Evolutionary conservation across 1,140 invertebrate genomes (phyloP), one percentile per base, ranked within the genome.

Genomic region (Achroia grisella): DNA sequence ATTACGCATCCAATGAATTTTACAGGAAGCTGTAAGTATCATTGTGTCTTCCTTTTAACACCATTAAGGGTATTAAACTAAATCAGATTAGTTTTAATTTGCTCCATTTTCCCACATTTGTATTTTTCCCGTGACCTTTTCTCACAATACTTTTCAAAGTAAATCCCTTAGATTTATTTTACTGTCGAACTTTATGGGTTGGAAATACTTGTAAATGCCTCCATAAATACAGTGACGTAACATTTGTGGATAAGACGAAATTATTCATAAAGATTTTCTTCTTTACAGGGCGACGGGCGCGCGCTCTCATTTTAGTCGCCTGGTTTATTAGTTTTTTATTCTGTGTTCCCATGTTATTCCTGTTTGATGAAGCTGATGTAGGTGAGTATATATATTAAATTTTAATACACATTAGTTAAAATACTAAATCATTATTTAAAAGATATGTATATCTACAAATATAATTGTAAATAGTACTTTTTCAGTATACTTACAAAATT

Each of bases 1-100:
- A 97, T 98, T 66, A 97, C 94, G 9, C 92, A 96, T 86, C 97
- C 97, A 0, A 95, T 98, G 94, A 97, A 96, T 79, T 97, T 97
- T 81, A 95, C 93, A 13, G 93, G 94, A 67, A 95, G 94, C 68
- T 97, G 95, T 97, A 88, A 95, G 77, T 79, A 59, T 40, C n/a
- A 12, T 8, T 10, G 28, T 6, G 28, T 29, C 10, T 10, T n/a
- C 28, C 4, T 29, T 6, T 29, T 6, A 10, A 6, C 28, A 29
- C 28, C 5, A 29, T 10, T 29, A 29, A 6, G 10, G 4, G 28
- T 29, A 29, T 29, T 4, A 6, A 29, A 6, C 5, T 29, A 29
- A 6, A 29, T n/a, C n/a, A n/a, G n/a, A n/a, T n/a, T 23, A 23
- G 6, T 23, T 23, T 23, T 6, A 23, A 3, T 6, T 6, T 6